Evolutionary conservation across 2,888 invertebrate genomes (phyloP).

Genomic region (Sphecodes monilicornis): DNA sequence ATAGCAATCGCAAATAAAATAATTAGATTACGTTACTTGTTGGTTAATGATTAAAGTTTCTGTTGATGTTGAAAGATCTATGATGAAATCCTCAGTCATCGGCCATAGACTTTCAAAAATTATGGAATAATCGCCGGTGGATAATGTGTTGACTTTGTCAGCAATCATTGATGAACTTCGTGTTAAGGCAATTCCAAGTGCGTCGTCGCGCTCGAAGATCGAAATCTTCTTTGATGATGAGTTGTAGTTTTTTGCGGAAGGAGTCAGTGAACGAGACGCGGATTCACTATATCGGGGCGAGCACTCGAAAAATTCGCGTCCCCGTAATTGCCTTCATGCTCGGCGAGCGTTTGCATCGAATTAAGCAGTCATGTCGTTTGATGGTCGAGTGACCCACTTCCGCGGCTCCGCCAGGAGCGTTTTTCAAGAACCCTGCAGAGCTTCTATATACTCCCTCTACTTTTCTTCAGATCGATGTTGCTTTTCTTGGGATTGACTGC

Average conservation of each 20-base stretch:
- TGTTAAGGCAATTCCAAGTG: no score
- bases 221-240: not conserved
- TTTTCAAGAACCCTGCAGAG: slow-evolving; percentile 14
- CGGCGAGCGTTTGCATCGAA: slow-evolving; percentile 3
- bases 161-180: not conserved
- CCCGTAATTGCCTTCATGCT: slow-evolving; percentile 12
- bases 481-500: not conserved
- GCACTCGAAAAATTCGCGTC: slow-evolving; percentile 16
- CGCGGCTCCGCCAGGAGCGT: slow-evolving; percentile 4
- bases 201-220: no score
- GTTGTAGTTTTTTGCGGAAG: not conserved
- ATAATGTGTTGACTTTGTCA: no score
- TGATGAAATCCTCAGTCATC: no score
- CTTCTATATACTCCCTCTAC: not conserved
- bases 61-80: no score
- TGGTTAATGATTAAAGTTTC: no score
- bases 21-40: no score
- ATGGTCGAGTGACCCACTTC: slow-evolving; percentile 32
- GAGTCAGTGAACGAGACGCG: not conserved
- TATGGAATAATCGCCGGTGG: no score
- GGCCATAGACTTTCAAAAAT: no score
- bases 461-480: not conserved
- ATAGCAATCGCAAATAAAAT: no score
- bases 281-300: not conserved
- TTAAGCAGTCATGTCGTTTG: slow-evolving; percentile 35